Conservation (phyloP, 2,888 invertebrate species). For the Pollenia angustigena region DNA sequence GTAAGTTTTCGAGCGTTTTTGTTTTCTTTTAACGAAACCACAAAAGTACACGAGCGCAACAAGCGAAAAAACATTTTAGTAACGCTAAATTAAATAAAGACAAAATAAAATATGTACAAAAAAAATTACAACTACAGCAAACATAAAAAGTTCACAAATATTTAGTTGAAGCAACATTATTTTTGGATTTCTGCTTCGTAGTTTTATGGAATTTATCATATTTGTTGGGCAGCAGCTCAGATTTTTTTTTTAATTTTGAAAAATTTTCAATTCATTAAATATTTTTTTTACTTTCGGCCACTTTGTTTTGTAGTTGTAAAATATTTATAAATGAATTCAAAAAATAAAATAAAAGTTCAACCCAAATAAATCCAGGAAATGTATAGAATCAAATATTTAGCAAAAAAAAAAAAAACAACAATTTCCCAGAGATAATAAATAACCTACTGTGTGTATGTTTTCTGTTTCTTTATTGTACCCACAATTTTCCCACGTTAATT, state of each 20-base stretch:
- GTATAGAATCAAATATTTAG: background rate
- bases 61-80: conserved; percentile 69
- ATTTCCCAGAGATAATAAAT: conserved; percentile 41
- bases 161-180: conserved; percentile 44
- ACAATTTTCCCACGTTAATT: conserved; percentile 56
- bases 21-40: conserved; percentile 44
- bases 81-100: conserved; percentile 73
- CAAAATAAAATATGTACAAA: conserved; percentile 36
- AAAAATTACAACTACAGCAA: conserved; percentile 18
- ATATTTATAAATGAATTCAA: background rate
- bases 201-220: background rate
- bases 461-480: background rate
- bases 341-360: conserved; percentile 2
- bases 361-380: conserved; percentile 6
- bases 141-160: conserved; percentile 24
- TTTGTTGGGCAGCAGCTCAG: background rate
- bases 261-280: conserved; percentile 3
- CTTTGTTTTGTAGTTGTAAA: background rate
- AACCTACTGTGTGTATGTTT: background rate
- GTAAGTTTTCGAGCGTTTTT: background rate
- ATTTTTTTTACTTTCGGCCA: conserved; percentile 27
- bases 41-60: conserved; percentile 67
- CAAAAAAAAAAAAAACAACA: background rate
- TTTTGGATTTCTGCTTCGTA: conserved; percentile 18
- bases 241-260: conserved; percentile 16